A percentile compares a stretch with the other conserved stretches of the same genome.
Conservation (phyloP, 2,888 invertebrate genomes). For the Diploptera punctata region DNA sequence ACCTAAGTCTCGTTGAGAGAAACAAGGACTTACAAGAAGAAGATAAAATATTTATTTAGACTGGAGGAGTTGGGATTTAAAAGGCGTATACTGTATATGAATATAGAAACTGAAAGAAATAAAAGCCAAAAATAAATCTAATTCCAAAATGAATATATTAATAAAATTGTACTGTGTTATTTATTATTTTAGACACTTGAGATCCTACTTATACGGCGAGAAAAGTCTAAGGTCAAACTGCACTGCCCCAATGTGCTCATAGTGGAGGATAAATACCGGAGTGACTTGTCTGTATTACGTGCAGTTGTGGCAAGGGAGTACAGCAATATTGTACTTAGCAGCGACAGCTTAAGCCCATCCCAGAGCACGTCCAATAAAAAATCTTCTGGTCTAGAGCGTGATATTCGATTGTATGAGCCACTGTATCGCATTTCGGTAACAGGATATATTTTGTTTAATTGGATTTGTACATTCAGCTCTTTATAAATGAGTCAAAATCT, state of each 20-base stretch:
- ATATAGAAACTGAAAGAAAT: too few relatives aligned
- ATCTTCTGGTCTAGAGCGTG: conserved; percentile 67
- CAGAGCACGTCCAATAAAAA: conserved; percentile 68
- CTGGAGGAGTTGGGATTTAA: too few relatives aligned
- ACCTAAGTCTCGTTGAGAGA: too few relatives aligned
- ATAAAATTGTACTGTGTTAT: too few relatives aligned
- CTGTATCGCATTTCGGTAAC: conserved; percentile 57
- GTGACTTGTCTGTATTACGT: conserved; percentile 65
- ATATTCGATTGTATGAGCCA: conserved; percentile 66
- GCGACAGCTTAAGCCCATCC: conserved; percentile 59
- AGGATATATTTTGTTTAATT: not conserved
- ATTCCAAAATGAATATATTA: too few relatives aligned
- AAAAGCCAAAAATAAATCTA: too few relatives aligned
- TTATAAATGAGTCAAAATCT: too few relatives aligned
- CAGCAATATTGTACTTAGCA: conserved; percentile 63
- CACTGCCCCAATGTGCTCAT: conserved; percentile 60
- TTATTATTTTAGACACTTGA: conserved; percentile 56
- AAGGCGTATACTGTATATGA: too few relatives aligned
- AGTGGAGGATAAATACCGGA: conserved; percentile 58
- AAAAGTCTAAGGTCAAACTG: conserved; percentile 60
- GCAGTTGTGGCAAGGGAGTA: conserved; percentile 68
- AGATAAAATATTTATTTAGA: too few relatives aligned
- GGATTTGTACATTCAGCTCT: too few relatives aligned
- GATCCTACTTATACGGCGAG: conserved; percentile 60
- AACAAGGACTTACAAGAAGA: too few relatives aligned